Percentiles rank a stretch among this genome's conserved stretches.
Conservation (phyloP, 2,113 vertebrate species). For the Pyrgilauda ruficollis region DNA sequence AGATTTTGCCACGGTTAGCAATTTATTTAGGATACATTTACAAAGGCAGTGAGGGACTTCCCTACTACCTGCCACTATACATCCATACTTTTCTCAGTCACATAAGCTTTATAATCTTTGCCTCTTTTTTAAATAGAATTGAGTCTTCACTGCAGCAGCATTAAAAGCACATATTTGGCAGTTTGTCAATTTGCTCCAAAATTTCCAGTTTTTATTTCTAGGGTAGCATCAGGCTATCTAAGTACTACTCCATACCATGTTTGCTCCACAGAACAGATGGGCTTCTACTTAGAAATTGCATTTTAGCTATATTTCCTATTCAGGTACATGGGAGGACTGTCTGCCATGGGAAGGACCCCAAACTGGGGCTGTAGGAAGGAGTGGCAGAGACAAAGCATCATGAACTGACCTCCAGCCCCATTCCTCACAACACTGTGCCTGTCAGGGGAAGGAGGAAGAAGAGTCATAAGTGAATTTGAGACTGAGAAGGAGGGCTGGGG, state of each 20-base stretch:
- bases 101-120: background rate
- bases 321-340: background rate
- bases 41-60: background rate
- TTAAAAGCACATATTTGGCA: background rate
- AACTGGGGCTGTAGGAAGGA: background rate
- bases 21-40: background rate
- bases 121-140: background rate
- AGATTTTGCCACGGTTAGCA: background rate
- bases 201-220: background rate
- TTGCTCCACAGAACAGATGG: background rate
- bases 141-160: background rate
- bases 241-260: background rate
- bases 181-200: background rate
- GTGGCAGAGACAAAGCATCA: background rate
- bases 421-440: background rate
- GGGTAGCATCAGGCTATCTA: background rate
- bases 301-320: background rate
- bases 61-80: background rate
- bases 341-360: background rate
- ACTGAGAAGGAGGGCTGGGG: background rate
- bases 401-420: background rate
- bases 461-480: background rate
- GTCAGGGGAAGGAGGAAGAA: accelerated
- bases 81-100: background rate
- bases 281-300: background rate